These are phyloP conservation scores for Homarus gammarus DNA, from an alignment of 2,888 invertebrate genomes.

Conservation along the genomic window DNA sequence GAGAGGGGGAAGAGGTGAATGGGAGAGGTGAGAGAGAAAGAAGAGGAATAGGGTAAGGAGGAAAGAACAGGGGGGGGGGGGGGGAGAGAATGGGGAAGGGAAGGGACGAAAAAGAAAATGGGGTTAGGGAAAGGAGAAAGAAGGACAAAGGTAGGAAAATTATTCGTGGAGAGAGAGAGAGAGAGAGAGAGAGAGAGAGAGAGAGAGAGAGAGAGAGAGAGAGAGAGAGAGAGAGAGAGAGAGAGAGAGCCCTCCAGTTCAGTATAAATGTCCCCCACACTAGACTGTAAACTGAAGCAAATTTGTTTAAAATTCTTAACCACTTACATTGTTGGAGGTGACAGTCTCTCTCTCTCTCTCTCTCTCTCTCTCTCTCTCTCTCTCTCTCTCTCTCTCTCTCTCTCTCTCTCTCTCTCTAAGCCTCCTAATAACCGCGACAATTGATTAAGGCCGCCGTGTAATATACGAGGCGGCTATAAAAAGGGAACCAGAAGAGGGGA, in stretches of 20 bases:
- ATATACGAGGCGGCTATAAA: background rate
- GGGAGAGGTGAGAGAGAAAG: background rate
- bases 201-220: background rate
- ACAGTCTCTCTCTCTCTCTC: too few relatives aligned
- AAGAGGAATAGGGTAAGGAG: background rate
- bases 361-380: too few relatives aligned
- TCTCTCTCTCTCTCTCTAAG: background rate
- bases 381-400: too few relatives aligned
- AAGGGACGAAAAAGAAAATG: background rate
- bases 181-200: background rate
- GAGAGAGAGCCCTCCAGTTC: background rate
- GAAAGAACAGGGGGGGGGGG: background rate
- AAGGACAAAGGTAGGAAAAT: background rate
- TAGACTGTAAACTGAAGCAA: too few relatives aligned
- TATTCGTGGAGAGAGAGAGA: background rate
- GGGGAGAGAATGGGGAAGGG: background rate
- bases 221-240: background rate
- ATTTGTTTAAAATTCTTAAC: too few relatives aligned
- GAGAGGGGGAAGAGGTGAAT: background rate
- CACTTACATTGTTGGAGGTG: background rate
- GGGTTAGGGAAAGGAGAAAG: background rate
- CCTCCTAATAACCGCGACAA: slow-evolving; percentile 6
- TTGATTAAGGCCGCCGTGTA: slow-evolving; percentile 6
- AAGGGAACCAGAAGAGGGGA: background rate
- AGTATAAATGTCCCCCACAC: too few relatives aligned